Conservation (phyloP, 2,797 vertebrate species). For the Cynodonichthys magdalenae region DNA sequence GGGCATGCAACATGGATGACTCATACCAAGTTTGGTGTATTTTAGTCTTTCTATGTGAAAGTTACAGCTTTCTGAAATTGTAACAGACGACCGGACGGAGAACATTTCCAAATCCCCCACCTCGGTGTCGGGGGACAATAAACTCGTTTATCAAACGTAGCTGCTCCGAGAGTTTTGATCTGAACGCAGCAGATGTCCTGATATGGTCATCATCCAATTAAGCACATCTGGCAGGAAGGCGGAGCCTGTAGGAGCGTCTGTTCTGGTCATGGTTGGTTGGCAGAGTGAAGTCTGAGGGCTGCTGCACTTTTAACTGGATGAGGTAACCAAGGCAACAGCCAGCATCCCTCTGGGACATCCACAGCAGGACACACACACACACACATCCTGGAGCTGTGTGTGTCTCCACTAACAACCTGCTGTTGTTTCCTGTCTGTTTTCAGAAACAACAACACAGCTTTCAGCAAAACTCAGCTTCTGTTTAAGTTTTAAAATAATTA, state of each 20-base stretch:
- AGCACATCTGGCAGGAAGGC: slow-evolving; percentile 29
- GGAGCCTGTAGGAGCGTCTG: slow-evolving; percentile 32
- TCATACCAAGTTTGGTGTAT: too few relatives aligned
- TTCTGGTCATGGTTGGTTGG: slow-evolving; percentile 43
- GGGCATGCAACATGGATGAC: too few relatives aligned
- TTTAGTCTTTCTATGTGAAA: too few relatives aligned
- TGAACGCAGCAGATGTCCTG: slow-evolving; percentile 43
- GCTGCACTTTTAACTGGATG: slow-evolving; percentile 33
- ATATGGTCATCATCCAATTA: too few relatives aligned
- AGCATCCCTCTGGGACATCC: slow-evolving; percentile 33
- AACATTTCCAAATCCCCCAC: too few relatives aligned
- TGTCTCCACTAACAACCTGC: slow-evolving; percentile 9
- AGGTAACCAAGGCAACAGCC: slow-evolving; percentile 66
- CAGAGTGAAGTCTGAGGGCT: slow-evolving; percentile 16
- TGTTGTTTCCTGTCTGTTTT: slow-evolving; percentile 7
- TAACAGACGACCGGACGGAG: too few relatives aligned
- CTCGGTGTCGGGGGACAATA: too few relatives aligned
- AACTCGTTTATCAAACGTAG: too few relatives aligned
- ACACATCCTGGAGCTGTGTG: not conserved
- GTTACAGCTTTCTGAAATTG: too few relatives aligned
- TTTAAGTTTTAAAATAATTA: too few relatives aligned
- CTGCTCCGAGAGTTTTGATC: not conserved
- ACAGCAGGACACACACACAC: slow-evolving; percentile 26
- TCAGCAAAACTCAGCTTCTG: too few relatives aligned
- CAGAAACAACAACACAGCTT: too few relatives aligned